Evolutionary conservation across 2,888 invertebrate genomes (phyloP).

Genomic region (Pegoplata infirma): DNA sequence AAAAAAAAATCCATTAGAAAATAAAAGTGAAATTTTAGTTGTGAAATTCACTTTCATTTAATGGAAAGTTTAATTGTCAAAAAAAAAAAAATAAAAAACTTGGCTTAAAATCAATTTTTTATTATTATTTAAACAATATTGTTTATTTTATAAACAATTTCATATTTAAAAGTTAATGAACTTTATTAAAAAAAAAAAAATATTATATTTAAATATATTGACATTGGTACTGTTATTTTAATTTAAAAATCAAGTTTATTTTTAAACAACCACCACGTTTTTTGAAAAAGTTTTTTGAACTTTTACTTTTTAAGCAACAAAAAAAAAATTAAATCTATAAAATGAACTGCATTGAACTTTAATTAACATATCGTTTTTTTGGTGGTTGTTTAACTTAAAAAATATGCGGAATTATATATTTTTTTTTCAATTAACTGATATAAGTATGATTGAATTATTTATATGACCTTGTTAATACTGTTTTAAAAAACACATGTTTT

Average conservation of each 20-base stretch:
- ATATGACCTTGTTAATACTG: constrained; percentile 27
- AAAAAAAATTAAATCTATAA: background rate
- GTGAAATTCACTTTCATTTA: constrained; percentile 8
- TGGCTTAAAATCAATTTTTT: constrained; percentile 11
- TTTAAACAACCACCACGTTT: constrained; percentile 2
- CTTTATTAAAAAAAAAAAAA: background rate
- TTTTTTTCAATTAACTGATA: constrained; percentile 3
- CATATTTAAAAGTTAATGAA: constrained; percentile 14
- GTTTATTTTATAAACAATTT: background rate
- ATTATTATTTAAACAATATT: background rate
- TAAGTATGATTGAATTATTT: constrained; percentile 5
- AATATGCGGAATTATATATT: constrained; percentile 35
- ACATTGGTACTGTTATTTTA: constrained; percentile 29
- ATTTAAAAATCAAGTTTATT: constrained; percentile 20
- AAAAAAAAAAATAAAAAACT: background rate
- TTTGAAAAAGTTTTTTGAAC: constrained; percentile 41
- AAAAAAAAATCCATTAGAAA: background rate
- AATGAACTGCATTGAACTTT: constrained; percentile 57
- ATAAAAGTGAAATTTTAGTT: constrained; percentile 1
- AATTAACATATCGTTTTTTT: background rate
- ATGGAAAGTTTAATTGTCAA: background rate
- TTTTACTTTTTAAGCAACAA: background rate
- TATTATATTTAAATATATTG: background rate
- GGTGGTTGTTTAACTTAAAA: background rate
- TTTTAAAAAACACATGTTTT: constrained; percentile 5